phyloP scores from a whole-genome alignment of 2,113 vertebrate species.

The Aleadryas rufinucha region DNA sequence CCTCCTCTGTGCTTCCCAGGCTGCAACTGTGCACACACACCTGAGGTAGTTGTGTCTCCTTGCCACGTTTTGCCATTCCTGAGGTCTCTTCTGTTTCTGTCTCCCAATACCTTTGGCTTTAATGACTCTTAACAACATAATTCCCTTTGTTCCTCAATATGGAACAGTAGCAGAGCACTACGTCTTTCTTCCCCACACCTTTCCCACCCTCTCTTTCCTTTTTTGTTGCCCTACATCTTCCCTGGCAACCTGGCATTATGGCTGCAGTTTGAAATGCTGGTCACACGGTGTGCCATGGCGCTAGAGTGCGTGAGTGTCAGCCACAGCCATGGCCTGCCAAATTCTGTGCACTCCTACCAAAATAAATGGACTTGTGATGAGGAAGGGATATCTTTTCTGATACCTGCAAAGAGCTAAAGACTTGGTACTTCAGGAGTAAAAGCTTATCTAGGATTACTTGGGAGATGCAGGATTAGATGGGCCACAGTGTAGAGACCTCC shows the following conservation, averaged over 20 bases:
- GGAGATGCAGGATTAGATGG: not conserved
- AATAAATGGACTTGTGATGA: not conserved
- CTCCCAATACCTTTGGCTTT: not conserved
- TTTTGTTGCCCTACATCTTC: not conserved
- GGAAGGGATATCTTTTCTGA: not conserved
- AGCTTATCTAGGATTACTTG: not conserved
- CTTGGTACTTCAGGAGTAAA: not conserved
- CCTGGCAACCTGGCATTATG: not conserved
- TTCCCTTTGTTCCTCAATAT: not conserved
- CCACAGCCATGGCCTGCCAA: not conserved
- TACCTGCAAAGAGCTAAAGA: not conserved
- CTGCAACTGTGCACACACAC: not conserved
- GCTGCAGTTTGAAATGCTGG: not conserved
- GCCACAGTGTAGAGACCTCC: not conserved
- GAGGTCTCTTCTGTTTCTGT: not conserved
- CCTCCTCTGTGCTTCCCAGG: not conserved
- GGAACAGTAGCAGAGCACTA: not conserved
- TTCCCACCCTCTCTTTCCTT: not conserved
- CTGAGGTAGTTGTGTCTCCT: not conserved
- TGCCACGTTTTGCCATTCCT: not conserved
- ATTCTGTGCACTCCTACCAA: not conserved
- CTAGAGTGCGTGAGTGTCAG: not conserved
- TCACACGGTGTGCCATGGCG: fast-evolving
- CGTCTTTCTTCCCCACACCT: not conserved
- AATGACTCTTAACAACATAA: not conserved